Conservation (phyloP, 2,888 invertebrate genomes). For the Portevinia maculata region DNA sequence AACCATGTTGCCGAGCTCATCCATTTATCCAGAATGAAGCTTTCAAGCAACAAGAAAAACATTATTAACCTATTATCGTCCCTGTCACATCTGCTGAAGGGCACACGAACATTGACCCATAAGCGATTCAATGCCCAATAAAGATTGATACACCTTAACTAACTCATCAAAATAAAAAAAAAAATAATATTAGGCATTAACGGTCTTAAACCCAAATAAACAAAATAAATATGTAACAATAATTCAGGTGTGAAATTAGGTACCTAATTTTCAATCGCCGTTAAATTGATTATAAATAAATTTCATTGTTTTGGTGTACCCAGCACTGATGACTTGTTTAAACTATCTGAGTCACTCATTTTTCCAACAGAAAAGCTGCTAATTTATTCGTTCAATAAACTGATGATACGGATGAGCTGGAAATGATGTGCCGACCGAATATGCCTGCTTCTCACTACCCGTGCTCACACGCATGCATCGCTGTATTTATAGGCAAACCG, state of each 20-base stretch:
- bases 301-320: not conserved
- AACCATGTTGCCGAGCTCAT: too few relatives aligned
- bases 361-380: slow-evolving; percentile 29
- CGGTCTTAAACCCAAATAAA: too few relatives aligned
- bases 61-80: too few relatives aligned
- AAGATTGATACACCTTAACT: too few relatives aligned
- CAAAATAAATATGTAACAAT: not conserved
- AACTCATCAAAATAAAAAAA: too few relatives aligned
- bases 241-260: not conserved
- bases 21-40: too few relatives aligned
- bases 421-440: slow-evolving; percentile 9
- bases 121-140: too few relatives aligned
- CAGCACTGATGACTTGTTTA: slow-evolving; percentile 6
- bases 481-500: slow-evolving; percentile 5
- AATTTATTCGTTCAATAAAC: slow-evolving; percentile 66
- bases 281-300: slow-evolving; percentile 1
- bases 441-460: slow-evolving; percentile 17
- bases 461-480: slow-evolving; percentile 26
- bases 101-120: too few relatives aligned
- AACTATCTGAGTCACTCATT: slow-evolving; percentile 43
- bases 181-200: too few relatives aligned
- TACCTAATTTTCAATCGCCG: not conserved
- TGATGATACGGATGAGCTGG: slow-evolving; percentile 34
- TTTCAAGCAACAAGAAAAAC: too few relatives aligned
- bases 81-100: too few relatives aligned